Conservation (phyloP, 2,113 vertebrate species). For the Dinomys branickii region DNA sequence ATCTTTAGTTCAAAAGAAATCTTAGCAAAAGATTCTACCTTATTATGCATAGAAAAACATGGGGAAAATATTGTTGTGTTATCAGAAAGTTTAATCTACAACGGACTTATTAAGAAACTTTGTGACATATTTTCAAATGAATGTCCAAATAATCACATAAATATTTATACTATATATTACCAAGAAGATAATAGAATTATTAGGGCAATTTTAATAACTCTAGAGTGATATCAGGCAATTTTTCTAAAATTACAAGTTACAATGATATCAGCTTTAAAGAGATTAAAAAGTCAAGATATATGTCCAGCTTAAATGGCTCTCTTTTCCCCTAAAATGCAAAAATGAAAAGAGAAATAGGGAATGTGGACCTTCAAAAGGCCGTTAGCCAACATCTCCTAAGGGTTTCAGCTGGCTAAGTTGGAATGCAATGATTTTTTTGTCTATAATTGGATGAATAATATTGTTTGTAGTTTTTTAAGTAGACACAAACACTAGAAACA, state of each 20-base stretch:
- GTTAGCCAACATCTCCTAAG: too few relatives aligned
- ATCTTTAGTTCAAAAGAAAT: not conserved
- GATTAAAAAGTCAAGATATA: not conserved
- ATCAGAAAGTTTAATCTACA: not conserved
- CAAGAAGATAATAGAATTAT: not conserved
- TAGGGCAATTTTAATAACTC: not conserved
- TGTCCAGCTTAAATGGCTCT: not conserved
- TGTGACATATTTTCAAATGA: constrained; percentile 17
- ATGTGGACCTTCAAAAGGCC: fast-evolving
- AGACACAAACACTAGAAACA: not conserved
- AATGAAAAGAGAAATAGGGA: not conserved
- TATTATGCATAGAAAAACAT: not conserved
- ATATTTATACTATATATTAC: not conserved
- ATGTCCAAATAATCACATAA: not conserved
- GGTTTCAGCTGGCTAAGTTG: not conserved
- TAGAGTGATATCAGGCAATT: not conserved
- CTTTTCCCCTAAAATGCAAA: not conserved
- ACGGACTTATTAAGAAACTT: not conserved
- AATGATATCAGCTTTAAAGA: not conserved
- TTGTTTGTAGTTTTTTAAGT: not conserved
- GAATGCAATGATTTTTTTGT: not conserved
- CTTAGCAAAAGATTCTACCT: not conserved
- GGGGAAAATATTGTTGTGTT: not conserved
- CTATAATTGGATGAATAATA: not conserved
- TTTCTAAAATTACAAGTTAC: not conserved